phyloP scores from a whole-genome alignment of 2,797 vertebrate genomes.

The Periparus ater region DNA sequence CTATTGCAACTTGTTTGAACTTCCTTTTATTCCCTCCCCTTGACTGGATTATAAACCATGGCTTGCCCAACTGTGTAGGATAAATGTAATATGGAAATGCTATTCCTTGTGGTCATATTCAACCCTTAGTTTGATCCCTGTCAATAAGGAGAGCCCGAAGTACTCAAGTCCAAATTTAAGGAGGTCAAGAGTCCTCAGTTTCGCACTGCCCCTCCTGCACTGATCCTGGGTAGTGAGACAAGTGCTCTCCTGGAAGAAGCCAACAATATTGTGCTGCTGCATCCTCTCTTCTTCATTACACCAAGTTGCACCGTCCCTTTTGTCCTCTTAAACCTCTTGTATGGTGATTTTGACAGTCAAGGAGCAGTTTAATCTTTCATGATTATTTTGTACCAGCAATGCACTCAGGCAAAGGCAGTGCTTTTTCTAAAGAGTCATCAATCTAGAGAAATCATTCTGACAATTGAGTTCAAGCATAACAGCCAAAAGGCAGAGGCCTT shows the following conservation, averaged over 20 bases:
- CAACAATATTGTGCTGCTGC: background rate
- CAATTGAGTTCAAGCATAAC: constrained; percentile 54
- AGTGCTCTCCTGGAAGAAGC: background rate
- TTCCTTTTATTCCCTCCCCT: background rate
- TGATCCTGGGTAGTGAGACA: background rate
- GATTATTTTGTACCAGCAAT: constrained; percentile 2
- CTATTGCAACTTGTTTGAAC: background rate
- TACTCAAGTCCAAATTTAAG: background rate
- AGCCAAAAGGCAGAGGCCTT: constrained; percentile 60
- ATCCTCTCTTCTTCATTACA: background rate
- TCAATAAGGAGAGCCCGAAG: background rate
- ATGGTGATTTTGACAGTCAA: constrained; percentile 3
- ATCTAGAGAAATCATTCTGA: constrained; percentile 51
- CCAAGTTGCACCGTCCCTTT: background rate
- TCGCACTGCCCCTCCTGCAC: background rate
- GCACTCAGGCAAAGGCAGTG: background rate
- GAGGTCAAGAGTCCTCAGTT: background rate
- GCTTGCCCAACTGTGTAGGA: background rate
- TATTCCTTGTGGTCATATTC: background rate
- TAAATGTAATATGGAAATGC: background rate
- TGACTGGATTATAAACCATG: background rate
- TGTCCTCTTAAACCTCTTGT: background rate
- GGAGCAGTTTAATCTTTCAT: constrained; percentile 1
- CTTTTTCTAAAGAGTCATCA: constrained; percentile 32
- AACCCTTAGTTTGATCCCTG: background rate